phyloP scores from a whole-genome alignment of 2,888 invertebrate species.

The Calephelis perditalis region DNA sequence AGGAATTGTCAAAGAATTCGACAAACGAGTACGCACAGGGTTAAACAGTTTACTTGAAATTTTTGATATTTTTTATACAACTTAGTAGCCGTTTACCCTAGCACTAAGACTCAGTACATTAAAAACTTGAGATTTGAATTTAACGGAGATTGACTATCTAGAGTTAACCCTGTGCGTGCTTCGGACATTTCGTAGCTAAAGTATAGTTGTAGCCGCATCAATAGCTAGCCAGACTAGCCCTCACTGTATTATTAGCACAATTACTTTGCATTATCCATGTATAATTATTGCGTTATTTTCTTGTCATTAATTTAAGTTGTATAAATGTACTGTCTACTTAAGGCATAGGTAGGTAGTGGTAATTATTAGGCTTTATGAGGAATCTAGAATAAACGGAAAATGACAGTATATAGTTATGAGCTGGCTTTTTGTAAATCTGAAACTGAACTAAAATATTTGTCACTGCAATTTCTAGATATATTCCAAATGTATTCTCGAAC shows the following conservation, averaged over 20 bases:
- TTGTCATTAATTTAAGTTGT: constrained; percentile 78
- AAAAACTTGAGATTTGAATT: constrained; percentile 16
- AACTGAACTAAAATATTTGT: too few species aligned
- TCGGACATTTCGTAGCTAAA: constrained; percentile 7
- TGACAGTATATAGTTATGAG: background rate
- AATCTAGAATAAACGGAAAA: constrained; percentile 8
- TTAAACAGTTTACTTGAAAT: constrained; percentile 20
- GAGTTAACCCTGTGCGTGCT: constrained; percentile 14
- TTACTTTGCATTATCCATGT: constrained; percentile 50
- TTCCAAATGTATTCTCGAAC: too few species aligned
- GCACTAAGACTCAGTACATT: constrained; percentile 8
- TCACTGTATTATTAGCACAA: constrained; percentile 69
- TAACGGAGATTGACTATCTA: constrained; percentile 18
- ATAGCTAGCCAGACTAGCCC: constrained; percentile 41
- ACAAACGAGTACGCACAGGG: constrained; percentile 24
- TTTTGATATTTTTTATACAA: constrained; percentile 32
- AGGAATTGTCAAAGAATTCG: constrained; percentile 27
- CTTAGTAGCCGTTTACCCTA: constrained; percentile 15
- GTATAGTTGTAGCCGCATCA: constrained; percentile 10
- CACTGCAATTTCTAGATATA: too few species aligned
- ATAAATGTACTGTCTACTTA: constrained; percentile 73
- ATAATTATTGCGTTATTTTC: constrained; percentile 66
- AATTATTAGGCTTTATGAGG: constrained; percentile 46
- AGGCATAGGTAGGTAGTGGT: constrained; percentile 73
- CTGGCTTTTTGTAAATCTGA: too few species aligned